phyloP scores from a whole-genome alignment of 2,888 invertebrate genomes.

The Cataglyphis livida region DNA sequence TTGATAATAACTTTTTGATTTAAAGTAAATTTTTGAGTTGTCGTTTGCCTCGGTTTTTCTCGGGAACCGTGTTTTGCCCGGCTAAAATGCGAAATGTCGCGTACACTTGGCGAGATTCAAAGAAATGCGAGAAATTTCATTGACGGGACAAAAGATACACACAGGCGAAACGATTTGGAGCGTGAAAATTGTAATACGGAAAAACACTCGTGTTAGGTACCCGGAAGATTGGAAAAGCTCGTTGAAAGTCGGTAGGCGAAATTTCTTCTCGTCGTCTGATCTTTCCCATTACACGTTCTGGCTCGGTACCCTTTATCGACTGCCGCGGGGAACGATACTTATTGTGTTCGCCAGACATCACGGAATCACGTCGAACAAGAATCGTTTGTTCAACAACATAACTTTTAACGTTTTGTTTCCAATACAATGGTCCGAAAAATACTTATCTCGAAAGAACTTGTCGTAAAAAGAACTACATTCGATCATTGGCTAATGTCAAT shows the following conservation, averaged over 20 bases:
- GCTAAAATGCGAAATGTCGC: constrained; percentile 33
- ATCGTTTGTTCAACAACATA: background rate
- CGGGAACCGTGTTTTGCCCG: constrained; percentile 2
- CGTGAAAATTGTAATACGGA: constrained; percentile 57
- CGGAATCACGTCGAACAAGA: constrained; percentile 4
- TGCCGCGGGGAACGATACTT: background rate
- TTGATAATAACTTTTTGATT: background rate
- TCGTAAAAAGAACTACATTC: background rate
- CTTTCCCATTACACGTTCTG: constrained; percentile 27
- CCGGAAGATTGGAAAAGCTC: constrained; percentile 65
- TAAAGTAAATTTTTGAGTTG: background rate
- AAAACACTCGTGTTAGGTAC: constrained; percentile 56
- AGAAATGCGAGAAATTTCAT: constrained; percentile 41
- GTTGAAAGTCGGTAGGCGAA: constrained; percentile 60
- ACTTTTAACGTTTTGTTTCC: background rate
- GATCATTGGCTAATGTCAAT: background rate
- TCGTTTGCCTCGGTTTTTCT: background rate
- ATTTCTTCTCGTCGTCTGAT: constrained; percentile 22
- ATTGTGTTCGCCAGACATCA: background rate
- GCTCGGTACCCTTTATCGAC: constrained; percentile 8
- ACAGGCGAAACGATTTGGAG: constrained; percentile 54
- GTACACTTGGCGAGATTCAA: constrained; percentile 18
- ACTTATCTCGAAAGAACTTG: background rate
- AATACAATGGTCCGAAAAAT: background rate
- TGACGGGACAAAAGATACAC: constrained; percentile 28